A percentile compares a stretch with the other conserved stretches of the same genome.
Evolutionary conservation across 2,888 invertebrate genomes (phyloP).

Genomic region (Dermolepida albohirtum): DNA sequence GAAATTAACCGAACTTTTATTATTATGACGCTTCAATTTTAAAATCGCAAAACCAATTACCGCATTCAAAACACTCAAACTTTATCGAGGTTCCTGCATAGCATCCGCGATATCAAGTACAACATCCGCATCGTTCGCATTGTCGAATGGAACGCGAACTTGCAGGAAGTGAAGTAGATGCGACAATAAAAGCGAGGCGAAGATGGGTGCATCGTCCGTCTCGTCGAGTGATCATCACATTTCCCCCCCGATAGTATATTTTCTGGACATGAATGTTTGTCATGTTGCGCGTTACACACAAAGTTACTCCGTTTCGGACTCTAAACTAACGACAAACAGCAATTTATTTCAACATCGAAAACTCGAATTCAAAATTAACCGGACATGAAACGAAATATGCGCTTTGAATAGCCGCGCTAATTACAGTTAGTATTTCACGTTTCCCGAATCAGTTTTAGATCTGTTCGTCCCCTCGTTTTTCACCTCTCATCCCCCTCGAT

Average conservation of each 20-base stretch:
- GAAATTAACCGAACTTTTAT: too few species aligned
- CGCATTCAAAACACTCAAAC: too few species aligned
- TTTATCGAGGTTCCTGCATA: too few species aligned
- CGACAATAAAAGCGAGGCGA: too few species aligned
- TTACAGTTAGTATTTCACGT: slow-evolving; percentile 51
- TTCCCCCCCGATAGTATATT: slow-evolving; percentile 34
- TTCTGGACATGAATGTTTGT: slow-evolving; percentile 43
- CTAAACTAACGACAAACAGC: slow-evolving; percentile 55
- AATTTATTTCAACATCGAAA: slow-evolving; percentile 56
- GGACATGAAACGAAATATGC: slow-evolving; percentile 58
- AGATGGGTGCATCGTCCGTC: too few species aligned
- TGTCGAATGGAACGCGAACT: too few species aligned
- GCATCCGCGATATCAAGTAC: too few species aligned
- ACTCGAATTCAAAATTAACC: slow-evolving; percentile 58
- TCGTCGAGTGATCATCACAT: slow-evolving; percentile 20
- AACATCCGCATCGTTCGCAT: too few species aligned
- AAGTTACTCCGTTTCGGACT: slow-evolving; percentile 41
- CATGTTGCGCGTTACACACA: slow-evolving; percentile 45
- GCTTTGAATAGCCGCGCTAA: slow-evolving; percentile 57
- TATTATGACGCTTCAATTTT: too few species aligned
- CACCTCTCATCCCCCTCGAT: not conserved
- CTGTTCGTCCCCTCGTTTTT: slow-evolving; percentile 8
- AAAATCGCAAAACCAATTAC: too few species aligned
- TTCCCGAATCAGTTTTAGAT: slow-evolving; percentile 46
- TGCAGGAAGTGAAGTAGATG: too few species aligned